Conservation (phyloP, 2,888 invertebrate species). For the Cantharis rustica region DNA sequence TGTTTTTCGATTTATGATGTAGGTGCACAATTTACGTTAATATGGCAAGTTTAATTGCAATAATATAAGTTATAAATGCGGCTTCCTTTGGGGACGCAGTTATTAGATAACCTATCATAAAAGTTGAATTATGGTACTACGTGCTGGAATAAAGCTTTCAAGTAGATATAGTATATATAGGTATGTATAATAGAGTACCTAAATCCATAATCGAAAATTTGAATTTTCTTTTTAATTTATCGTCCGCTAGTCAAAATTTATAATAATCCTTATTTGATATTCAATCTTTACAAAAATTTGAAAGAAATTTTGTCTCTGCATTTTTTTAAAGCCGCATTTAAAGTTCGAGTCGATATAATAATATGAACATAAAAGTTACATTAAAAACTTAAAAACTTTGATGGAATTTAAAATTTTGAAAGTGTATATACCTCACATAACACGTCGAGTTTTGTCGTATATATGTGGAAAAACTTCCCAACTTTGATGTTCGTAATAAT, state of each 20-base stretch:
- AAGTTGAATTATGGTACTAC: background rate
- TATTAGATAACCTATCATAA: slow-evolving; percentile 2
- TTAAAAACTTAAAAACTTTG: background rate
- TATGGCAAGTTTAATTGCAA: background rate
- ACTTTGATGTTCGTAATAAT: background rate
- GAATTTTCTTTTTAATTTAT: background rate
- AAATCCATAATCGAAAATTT: background rate
- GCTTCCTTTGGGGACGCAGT: background rate
- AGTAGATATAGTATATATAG: background rate
- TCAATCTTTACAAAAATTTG: background rate
- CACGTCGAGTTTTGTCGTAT: background rate
- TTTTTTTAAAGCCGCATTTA: background rate
- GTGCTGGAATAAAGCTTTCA: background rate
- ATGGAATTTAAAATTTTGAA: background rate
- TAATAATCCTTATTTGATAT: background rate
- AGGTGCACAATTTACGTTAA: background rate
- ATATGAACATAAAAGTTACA: background rate
- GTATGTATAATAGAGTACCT: background rate
- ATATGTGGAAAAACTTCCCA: background rate
- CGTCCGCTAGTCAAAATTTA: background rate
- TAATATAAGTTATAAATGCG: slow-evolving; percentile 1
- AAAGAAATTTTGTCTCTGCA: background rate
- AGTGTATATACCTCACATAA: background rate
- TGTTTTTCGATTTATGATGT: background rate
- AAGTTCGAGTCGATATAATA: background rate